Percentiles rank a stretch among this genome's conserved stretches.
Evolutionary conservation across 2,888 invertebrate species (phyloP).

Genomic region (Drosophila borborema): DNA sequence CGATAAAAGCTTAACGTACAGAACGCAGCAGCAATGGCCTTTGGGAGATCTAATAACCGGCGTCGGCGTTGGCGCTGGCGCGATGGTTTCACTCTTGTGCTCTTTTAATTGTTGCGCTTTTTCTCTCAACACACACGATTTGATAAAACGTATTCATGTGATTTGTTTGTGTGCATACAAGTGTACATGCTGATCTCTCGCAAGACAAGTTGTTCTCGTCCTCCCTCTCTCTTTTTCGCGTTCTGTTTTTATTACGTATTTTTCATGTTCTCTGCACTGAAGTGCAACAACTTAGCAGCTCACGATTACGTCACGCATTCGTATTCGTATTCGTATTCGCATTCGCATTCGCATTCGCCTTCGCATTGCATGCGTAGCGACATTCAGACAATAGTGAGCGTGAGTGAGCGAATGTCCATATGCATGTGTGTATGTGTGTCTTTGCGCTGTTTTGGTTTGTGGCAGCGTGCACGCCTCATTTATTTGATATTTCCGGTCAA

Average conservation of each 20-base stretch:
- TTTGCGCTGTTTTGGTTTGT: slow-evolving; percentile 24
- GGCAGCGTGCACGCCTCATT: slow-evolving; percentile 38
- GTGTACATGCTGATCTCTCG: slow-evolving; percentile 37
- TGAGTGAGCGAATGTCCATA: background rate
- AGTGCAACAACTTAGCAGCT: slow-evolving; percentile 59
- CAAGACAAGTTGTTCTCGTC: slow-evolving; percentile 29
- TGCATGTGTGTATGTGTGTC: background rate
- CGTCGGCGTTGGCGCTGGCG: slow-evolving; percentile 26
- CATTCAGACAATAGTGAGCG: slow-evolving; percentile 1
- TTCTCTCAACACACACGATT: slow-evolving; percentile 6
- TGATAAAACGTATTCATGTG: background rate
- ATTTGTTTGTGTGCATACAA: slow-evolving; percentile 11
- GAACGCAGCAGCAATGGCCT: slow-evolving; percentile 25
- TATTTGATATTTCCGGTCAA: slow-evolving; percentile 71
- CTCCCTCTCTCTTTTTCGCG: background rate
- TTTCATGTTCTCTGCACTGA: slow-evolving; percentile 24
- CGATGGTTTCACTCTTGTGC: slow-evolving; percentile 25
- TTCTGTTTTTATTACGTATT: slow-evolving; percentile 16
- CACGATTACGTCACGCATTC: slow-evolving; percentile 71
- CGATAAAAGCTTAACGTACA: slow-evolving; percentile 53
- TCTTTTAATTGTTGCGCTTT: slow-evolving; percentile 43
- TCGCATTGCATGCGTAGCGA: slow-evolving; percentile 58
- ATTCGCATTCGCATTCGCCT: slow-evolving; percentile 55
- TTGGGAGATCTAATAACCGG: slow-evolving; percentile 27
- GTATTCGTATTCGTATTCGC: too few species aligned